Evolutionary conservation across 2,888 invertebrate genomes (phyloP).

Genomic region (Apomyelois bistriatella): DNA sequence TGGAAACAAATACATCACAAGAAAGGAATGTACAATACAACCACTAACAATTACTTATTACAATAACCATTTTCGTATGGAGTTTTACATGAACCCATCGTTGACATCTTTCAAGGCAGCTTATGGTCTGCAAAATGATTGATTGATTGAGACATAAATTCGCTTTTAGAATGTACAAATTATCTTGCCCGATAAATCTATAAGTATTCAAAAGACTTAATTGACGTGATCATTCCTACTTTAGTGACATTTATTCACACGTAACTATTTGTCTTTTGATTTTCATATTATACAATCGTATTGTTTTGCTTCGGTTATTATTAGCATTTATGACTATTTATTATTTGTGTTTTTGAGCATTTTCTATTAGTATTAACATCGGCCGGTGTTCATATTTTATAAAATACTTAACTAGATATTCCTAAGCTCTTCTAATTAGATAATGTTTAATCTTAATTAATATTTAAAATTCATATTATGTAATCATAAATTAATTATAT

Average conservation of each 20-base stretch:
- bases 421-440: conserved; percentile 12
- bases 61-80: too few relatives aligned
- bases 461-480: not conserved
- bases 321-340: not conserved
- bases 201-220: conserved; percentile 15
- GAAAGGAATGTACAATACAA: not conserved
- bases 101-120: too few relatives aligned
- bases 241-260: not conserved
- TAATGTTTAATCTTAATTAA: not conserved
- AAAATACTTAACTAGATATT: not conserved
- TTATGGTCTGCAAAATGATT: too few relatives aligned
- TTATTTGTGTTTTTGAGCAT: conserved; percentile 2
- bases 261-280: not conserved
- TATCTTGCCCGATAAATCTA: conserved; percentile 1
- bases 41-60: too few relatives aligned
- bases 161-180: not conserved
- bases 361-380: not conserved
- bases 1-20: not conserved
- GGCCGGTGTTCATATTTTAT: conserved; percentile 2
- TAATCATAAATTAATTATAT: not conserved
- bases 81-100: too few relatives aligned
- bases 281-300: too few relatives aligned
- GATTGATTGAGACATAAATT: too few relatives aligned
- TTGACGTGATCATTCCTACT: conserved; percentile 7
- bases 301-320: not conserved